These are phyloP conservation scores for Oryzaephilus surinamensis DNA, from an alignment of 1,140 invertebrate species.

Conservation along the genomic window DNA sequence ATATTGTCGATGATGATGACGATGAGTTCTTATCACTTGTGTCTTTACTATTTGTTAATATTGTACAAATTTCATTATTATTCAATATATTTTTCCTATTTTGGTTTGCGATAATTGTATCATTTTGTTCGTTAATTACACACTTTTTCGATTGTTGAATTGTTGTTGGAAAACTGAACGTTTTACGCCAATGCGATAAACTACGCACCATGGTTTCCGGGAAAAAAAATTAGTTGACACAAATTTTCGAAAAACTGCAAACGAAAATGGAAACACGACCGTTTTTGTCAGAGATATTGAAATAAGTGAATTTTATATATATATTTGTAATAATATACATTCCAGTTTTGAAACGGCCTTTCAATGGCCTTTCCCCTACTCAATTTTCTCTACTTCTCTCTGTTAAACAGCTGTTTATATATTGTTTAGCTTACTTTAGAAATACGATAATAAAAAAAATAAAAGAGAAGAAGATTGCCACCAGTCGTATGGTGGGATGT, in stretches of 20 bases:
- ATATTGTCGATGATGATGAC: no score
- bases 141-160: conserved; percentile 64
- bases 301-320: not conserved
- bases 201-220: conserved; percentile 60
- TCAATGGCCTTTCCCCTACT: conserved; percentile 31
- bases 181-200: conserved; percentile 78
- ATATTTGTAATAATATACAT: not conserved
- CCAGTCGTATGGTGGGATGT: no score
- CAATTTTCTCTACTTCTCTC: no score
- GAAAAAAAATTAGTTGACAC: not conserved
- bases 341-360: conserved; percentile 14
- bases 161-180: conserved; percentile 71
- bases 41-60: conserved; percentile 10
- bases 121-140: conserved; percentile 54
- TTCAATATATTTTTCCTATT: conserved; percentile 28
- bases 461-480: no score
- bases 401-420: no score
- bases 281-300: no score
- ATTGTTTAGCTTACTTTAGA: no score
- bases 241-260: no score
- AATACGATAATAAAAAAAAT: no score
- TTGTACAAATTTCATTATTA: conserved; percentile 30
- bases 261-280: no score
- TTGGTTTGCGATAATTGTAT: conserved; percentile 23
- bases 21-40: not conserved